Base-by-base conservation (phyloP, 2,888 invertebrate genomes). In the Nudaria mundana region DNA sequence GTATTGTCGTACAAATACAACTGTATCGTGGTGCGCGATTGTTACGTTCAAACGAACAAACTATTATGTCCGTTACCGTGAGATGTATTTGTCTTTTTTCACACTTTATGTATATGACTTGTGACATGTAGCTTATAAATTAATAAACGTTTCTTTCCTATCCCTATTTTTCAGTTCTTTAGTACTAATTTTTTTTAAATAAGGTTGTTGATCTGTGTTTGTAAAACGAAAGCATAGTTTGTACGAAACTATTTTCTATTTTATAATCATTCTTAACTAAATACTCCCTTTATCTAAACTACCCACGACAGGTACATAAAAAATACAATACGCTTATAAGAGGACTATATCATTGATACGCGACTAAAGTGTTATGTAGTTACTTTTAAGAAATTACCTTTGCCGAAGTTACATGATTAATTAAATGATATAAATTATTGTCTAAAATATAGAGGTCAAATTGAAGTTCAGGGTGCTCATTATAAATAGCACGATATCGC, bases 381-480 rank as follows among this genome's bases (percentile, higher is more conserved):
- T 63, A 53, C 51, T 35, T 48, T 44, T 57, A 66, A 45, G 43
- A 53, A 35, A 22, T 44, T 44, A 48, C 47, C 46, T 40, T 50
- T 45, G 23, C 34, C 36, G 34, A 46, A 22, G 39, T 41, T 51
- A 37, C 37, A 39, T 36, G 18, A 28, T n/a, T 28, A 6, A 44
- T 51, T 44, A 41, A 45, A 33, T 20, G 45, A 55, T 28, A 14
- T 20, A 49, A 47, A 50, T 45, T 23, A 7, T 32, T 40, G 57
- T n/a, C n/a, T 59, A 26, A 50, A 50, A 58, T 67, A 63, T 62
- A 52, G 57, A 63, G 48, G 53, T 58, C 45, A 43, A 57, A 64
- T 56, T 67, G 61, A 67, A 63, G 70, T 69, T 81, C 82, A 81
- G 81, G 78, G 81, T 84, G 78, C 85, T 86, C 85, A 85, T 86